These are phyloP conservation scores for Tetramorium simillimum DNA, from an alignment of 1,140 invertebrate species.

Conservation along the genomic window DNA sequence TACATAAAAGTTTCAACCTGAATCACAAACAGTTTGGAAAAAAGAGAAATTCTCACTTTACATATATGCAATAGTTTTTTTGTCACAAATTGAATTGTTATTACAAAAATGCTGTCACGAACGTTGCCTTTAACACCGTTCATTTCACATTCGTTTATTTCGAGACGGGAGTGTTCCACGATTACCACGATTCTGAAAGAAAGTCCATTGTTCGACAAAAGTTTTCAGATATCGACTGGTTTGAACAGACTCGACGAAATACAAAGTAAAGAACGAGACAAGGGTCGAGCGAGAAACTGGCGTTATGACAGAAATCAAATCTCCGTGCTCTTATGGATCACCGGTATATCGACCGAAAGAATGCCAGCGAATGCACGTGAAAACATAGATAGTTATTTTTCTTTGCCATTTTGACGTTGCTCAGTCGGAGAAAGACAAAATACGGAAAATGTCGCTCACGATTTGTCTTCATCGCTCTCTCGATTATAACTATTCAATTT, in stretches of 20 bases:
- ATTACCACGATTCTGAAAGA: not conserved
- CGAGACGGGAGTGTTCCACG: not conserved
- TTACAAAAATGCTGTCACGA: not conserved
- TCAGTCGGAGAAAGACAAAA: not conserved
- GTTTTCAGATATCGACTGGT: not conserved
- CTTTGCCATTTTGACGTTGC: not conserved
- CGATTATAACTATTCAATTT: not conserved
- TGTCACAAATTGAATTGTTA: not conserved
- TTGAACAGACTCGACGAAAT: not conserved
- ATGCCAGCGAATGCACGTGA: not conserved
- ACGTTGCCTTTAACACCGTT: not conserved
- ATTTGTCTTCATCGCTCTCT: not conserved
- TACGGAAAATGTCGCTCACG: not conserved
- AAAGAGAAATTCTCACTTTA: not conserved
- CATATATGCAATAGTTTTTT: not conserved
- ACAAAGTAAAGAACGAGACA: not conserved
- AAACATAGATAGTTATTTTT: not conserved
- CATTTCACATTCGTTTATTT: not conserved
- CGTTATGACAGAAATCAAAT: slow-evolving; percentile 24
- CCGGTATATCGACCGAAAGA: not conserved
- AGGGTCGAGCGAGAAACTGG: not conserved
- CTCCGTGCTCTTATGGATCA: not conserved
- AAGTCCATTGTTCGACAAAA: not conserved
- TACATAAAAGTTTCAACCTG: too few relatives aligned
- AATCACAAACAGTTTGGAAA: too few relatives aligned